phyloP scores from a whole-genome alignment of 2,797 vertebrate species.

The Crotalus adamanteus region DNA sequence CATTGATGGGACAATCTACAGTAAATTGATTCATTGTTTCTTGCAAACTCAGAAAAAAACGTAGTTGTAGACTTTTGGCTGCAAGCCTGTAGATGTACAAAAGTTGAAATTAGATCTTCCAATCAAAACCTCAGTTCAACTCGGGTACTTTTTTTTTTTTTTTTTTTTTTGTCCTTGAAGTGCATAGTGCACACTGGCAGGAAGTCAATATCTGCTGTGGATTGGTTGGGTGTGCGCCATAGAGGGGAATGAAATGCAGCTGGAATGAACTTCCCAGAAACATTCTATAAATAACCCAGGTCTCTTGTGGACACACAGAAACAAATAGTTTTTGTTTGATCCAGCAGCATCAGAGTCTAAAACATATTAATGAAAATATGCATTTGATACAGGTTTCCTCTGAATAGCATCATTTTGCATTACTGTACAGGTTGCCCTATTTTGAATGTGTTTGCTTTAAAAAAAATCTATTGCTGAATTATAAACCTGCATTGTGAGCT shows the following conservation, averaged over 20 bases:
- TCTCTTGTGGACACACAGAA: background rate
- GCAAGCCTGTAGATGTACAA: background rate
- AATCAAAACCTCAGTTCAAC: background rate
- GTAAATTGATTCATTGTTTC: background rate
- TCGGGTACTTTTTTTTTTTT: background rate
- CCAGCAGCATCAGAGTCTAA: background rate
- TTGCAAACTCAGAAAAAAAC: background rate
- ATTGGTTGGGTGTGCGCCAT: background rate
- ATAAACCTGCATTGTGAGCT: background rate
- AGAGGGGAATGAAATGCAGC: background rate
- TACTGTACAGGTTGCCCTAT: background rate
- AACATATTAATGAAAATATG: background rate
- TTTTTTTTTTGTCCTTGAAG: slow-evolving; percentile 2
- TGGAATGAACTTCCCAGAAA: slow-evolving; percentile 21
- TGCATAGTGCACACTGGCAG: background rate
- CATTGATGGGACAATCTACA: background rate
- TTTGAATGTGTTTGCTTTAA: background rate
- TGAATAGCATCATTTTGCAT: background rate
- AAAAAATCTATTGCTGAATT: background rate
- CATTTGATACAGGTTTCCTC: background rate
- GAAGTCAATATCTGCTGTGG: slow-evolving; percentile 4
- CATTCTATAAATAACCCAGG: slow-evolving; percentile 14
- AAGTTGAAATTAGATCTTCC: background rate
- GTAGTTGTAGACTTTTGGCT: background rate
- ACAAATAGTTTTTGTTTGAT: too few species aligned